Evolutionary conservation across 2,888 invertebrate species (phyloP).

Genomic region (Hydropsyche betteni): DNA sequence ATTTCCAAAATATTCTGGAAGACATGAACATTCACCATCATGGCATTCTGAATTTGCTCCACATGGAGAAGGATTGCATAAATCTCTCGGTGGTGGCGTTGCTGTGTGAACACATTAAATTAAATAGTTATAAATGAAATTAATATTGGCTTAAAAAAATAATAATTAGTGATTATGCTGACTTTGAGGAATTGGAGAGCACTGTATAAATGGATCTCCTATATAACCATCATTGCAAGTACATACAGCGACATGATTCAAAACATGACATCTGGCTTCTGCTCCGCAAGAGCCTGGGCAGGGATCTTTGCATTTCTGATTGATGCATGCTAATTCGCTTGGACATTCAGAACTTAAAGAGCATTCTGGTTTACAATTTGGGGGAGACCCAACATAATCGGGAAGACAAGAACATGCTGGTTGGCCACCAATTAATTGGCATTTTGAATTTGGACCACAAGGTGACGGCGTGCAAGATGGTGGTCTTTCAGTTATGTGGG

Average conservation of each 20-base stretch:
- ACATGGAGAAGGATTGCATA: constrained; percentile 77
- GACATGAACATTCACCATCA: constrained; percentile 74
- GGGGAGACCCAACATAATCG: constrained; percentile 82
- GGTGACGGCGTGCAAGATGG: constrained; percentile 84
- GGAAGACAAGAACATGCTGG: constrained; percentile 83
- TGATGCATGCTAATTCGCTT: constrained; percentile 78
- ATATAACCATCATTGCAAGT: constrained; percentile 78
- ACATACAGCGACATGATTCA: constrained; percentile 84
- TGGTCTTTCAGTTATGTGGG: constrained; percentile 69
- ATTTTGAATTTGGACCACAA: constrained; percentile 85
- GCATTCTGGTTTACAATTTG: constrained; percentile 83
- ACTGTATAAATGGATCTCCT: constrained; percentile 84
- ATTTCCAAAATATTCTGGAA: constrained; percentile 73
- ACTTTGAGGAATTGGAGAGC: constrained; percentile 65
- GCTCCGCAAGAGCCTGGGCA: constrained; percentile 85
- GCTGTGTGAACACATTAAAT: constrained; percentile 53
- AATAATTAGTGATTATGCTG: constrained; percentile 15
- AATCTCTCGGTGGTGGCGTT: constrained; percentile 63
- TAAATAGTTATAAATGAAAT: constrained; percentile 8
- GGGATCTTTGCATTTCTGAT: constrained; percentile 83
- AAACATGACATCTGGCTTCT: constrained; percentile 79
- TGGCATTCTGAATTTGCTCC: constrained; percentile 76
- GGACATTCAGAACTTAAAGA: constrained; percentile 82
- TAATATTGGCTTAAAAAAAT: background rate
- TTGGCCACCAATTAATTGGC: constrained; percentile 76